Base-by-base conservation (phyloP, 1,140 invertebrate species). In the Psilanteris sp. region DNA sequence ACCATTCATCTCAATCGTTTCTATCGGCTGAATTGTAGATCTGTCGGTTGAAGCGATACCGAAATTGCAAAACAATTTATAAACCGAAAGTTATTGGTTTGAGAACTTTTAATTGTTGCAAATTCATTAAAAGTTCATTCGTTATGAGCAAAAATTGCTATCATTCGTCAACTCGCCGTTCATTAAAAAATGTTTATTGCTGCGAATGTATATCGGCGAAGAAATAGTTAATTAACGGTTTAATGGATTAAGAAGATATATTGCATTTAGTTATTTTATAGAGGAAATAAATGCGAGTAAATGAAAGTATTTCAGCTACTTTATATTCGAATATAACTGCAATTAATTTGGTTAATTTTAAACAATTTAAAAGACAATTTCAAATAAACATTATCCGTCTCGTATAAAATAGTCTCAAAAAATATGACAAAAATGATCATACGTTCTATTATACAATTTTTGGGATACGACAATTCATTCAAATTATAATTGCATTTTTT, bases 101-200 rank as follows among this genome's bases (percentile, higher is more conserved):
- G 31, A 32, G 1, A 62, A 71, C 46, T 71, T 71, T 62, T 54
- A 71, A 62, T 55, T 71, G 24, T 62, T 62, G 11, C 9, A 13
- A 46, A 62, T 62, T 71, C 67, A 54, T 71, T 71, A 71, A 62
- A 71, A 71, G 67, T 71, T 71, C 55, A 62, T 71, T 71, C 67
- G 54, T 71, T 61, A 31, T 48, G 26, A 54, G 4, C 29, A 36
- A 9, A 36, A 10, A 52, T 34, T 34, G 18, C 34, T 14, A 44
- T 44, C n/a, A n/a, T 70, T 70, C 37, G 29, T 37, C 37, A 68
- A 36, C 29, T 8, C 6, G 16, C 10, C 43, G 41, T 55, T 55
- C 26, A 50, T 57, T 48, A 68, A 57, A 48, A 57, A 68, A 55
- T 20, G 10, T 55, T 67, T 36, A 39, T 37, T 41, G 6, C 16